These are phyloP conservation scores for Mimachlamys varia DNA, from an alignment of 2,888 invertebrate species.

Conservation along the genomic window DNA sequence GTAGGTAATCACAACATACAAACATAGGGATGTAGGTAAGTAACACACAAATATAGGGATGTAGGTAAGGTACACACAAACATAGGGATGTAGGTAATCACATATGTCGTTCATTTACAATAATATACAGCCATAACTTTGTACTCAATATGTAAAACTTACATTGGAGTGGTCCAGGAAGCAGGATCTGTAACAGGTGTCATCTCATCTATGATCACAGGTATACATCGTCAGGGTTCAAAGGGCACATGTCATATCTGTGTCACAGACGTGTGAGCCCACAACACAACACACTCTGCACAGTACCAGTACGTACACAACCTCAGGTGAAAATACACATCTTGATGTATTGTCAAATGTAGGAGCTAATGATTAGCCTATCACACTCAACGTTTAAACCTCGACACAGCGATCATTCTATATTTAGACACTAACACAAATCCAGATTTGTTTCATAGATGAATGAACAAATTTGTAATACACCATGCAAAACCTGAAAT, in stretches of 20 bases:
- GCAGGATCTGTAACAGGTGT: neutral
- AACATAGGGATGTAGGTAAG: neutral
- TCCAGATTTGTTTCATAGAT: neutral
- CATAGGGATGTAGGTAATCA: neutral
- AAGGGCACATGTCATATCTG: conserved; percentile 6
- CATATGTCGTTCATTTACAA: neutral
- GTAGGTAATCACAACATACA: too few species aligned
- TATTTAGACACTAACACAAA: conserved; percentile 7
- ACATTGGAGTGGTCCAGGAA: neutral
- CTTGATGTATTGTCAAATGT: neutral
- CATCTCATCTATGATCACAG: neutral
- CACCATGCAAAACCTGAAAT: neutral
- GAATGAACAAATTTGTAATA: conserved; percentile 13
- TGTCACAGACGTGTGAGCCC: neutral
- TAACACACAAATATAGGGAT: neutral
- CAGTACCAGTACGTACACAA: neutral
- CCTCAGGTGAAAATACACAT: conserved; percentile 17
- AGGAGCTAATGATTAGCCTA: neutral
- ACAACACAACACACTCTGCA: neutral
- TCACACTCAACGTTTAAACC: too few species aligned
- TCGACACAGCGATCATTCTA: neutral
- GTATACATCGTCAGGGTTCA: neutral
- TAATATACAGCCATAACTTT: neutral
- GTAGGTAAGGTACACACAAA: neutral
- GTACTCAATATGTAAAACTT: neutral